These are phyloP conservation scores for Pollenia angustigena DNA, from an alignment of 2,888 invertebrate species.

Conservation along the genomic window DNA sequence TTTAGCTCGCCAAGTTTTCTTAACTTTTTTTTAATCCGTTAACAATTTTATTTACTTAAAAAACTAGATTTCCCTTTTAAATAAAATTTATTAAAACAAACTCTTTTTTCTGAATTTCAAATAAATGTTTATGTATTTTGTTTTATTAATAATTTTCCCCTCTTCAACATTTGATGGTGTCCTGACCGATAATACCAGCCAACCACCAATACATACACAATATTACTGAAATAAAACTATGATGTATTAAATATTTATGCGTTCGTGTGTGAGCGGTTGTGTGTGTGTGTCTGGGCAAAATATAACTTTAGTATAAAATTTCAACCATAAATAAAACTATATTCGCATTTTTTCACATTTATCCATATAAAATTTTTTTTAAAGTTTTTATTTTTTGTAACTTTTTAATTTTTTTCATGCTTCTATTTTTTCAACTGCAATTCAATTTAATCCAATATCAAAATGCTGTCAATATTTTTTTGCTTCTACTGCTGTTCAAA, in stretches of 20 bases:
- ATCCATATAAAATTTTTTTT: background rate
- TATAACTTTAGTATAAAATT: conserved; percentile 41
- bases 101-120: too few relatives aligned
- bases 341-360: conserved; percentile 46
- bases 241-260: conserved; percentile 29
- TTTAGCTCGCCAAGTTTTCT: too few relatives aligned
- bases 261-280: background rate
- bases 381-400: conserved; percentile 23
- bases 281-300: background rate
- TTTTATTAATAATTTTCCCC: too few relatives aligned
- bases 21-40: too few relatives aligned
- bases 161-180: too few relatives aligned
- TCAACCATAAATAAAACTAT: conserved; percentile 31
- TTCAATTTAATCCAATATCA: conserved; percentile 70
- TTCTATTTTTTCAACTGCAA: conserved; percentile 28
- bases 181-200: too few relatives aligned
- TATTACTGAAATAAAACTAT: background rate
- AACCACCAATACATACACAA: too few relatives aligned
- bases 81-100: too few relatives aligned
- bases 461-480: conserved; percentile 66
- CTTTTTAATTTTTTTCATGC: conserved; percentile 6
- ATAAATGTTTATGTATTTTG: too few relatives aligned
- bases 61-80: too few relatives aligned
- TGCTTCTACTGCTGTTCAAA: conserved; percentile 1
- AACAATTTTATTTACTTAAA: too few relatives aligned